Evolutionary conservation across 1,140 invertebrate genomes (phyloP).

Genomic region (Drosophila biarmipes): DNA sequence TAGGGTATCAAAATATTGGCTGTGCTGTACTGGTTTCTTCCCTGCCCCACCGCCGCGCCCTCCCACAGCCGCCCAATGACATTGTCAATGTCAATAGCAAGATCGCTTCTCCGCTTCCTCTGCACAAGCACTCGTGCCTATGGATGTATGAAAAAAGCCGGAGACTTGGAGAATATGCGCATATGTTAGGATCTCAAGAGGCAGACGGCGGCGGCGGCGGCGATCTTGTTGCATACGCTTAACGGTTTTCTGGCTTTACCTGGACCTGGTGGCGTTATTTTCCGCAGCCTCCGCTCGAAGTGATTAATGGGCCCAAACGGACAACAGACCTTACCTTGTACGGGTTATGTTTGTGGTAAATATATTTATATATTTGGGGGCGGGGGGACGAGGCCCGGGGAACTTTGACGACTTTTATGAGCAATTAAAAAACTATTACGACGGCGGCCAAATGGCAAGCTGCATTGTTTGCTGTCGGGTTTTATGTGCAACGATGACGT

Average conservation of each 20-base stretch:
- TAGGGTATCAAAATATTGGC: not conserved
- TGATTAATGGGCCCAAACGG: conserved; percentile 62
- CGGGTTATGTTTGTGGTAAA: conserved; percentile 24
- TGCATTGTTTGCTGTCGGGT: conserved; percentile 47
- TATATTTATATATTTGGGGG: not conserved
- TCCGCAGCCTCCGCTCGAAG: conserved; percentile 24
- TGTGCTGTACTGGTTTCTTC: not conserved
- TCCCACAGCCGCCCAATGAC: conserved; percentile 34
- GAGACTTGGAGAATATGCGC: conserved; percentile 54
- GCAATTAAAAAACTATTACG: conserved; percentile 78
- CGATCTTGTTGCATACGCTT: conserved; percentile 67
- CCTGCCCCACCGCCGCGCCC: not conserved
- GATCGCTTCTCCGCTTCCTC: conserved; percentile 34
- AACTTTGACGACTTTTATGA: conserved; percentile 62
- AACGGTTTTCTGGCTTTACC: conserved; percentile 66
- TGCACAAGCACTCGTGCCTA: not conserved
- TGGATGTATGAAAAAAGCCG: not conserved
- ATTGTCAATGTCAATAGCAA: conserved; percentile 79
- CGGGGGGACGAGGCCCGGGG: conserved; percentile 4
- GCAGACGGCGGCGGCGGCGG: conserved; percentile 20
- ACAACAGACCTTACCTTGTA: conserved; percentile 53
- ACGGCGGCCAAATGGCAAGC: conserved; percentile 37
- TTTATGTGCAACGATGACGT: conserved; percentile 66
- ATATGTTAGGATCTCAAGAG: conserved; percentile 61
- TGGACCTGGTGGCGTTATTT: conserved; percentile 59